Conservation (phyloP, 1,140 invertebrate species). For the Venturia canescens region DNA sequence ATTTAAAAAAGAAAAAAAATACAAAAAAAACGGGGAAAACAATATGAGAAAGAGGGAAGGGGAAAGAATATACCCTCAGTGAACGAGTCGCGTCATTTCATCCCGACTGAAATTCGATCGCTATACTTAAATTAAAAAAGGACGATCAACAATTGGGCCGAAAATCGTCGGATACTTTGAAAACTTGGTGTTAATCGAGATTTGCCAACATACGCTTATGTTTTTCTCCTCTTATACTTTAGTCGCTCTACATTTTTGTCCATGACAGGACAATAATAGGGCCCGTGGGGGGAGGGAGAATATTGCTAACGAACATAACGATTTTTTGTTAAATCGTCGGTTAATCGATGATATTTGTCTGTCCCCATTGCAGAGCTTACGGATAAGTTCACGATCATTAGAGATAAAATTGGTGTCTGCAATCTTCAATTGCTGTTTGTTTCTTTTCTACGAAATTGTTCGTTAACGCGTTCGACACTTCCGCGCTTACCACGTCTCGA, state of each 20-base stretch:
- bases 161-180: too few relatives aligned
- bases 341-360: neutral
- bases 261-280: neutral
- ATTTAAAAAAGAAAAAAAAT: conserved; percentile 45
- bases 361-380: conserved; percentile 23
- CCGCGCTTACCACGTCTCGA: neutral
- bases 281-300: neutral
- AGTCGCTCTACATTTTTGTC: neutral
- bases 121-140: too few relatives aligned
- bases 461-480: neutral
- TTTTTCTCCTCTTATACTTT: conserved; percentile 1
- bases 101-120: too few relatives aligned
- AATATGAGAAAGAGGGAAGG: conserved; percentile 29
- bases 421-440: neutral
- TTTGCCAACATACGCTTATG: neutral
- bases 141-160: too few relatives aligned
- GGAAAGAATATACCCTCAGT: conserved; percentile 27
- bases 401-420: conserved; percentile 27
- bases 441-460: conserved; percentile 19
- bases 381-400: conserved; percentile 32
- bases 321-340: too few relatives aligned
- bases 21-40: conserved; percentile 42
- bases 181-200: too few relatives aligned
- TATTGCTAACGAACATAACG: conserved; percentile 24
- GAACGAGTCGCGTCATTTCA: conserved; percentile 3